Evolutionary conservation across 2,888 invertebrate genomes (phyloP).

Genomic region (Campoletis raptor): DNA sequence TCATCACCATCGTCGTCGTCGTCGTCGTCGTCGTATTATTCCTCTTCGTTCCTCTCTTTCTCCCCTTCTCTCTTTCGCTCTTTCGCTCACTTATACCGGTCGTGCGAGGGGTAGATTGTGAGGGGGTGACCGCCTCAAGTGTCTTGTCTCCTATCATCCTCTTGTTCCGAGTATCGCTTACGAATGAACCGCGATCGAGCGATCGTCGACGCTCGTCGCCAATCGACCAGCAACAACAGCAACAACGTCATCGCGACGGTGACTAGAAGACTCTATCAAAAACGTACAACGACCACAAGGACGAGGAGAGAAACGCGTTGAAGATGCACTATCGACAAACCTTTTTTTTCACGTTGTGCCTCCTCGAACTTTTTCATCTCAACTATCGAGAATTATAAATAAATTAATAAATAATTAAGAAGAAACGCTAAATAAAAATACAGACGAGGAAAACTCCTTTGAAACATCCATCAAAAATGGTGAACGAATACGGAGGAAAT

Average conservation of each 20-base stretch:
- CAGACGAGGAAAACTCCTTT: not conserved
- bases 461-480: slow-evolving; percentile 6
- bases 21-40: slow-evolving; percentile 47
- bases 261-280: slow-evolving; percentile 39
- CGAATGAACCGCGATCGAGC: slow-evolving; percentile 82
- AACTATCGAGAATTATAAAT: slow-evolving; percentile 11
- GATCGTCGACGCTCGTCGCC: slow-evolving; percentile 78
- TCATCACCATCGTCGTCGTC: slow-evolving; percentile 54
- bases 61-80: slow-evolving; percentile 18
- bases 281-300: slow-evolving; percentile 27
- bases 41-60: slow-evolving; percentile 19
- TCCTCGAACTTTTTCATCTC: not conserved
- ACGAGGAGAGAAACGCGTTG: slow-evolving; percentile 21
- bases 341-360: slow-evolving; percentile 23
- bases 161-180: slow-evolving; percentile 82
- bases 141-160: slow-evolving; percentile 82
- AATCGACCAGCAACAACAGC: slow-evolving; percentile 70
- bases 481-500: slow-evolving; percentile 2
- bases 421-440: not conserved
- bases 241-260: slow-evolving; percentile 64
- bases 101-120: slow-evolving; percentile 68
- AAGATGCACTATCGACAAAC: slow-evolving; percentile 31
- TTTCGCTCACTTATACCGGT: slow-evolving; percentile 42
- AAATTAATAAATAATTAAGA: not conserved
- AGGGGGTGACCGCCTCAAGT: slow-evolving; percentile 79